Conservation (phyloP, 92 coral and sea anemone genomes). For the Anthopleura xanthogrammica region DNA sequence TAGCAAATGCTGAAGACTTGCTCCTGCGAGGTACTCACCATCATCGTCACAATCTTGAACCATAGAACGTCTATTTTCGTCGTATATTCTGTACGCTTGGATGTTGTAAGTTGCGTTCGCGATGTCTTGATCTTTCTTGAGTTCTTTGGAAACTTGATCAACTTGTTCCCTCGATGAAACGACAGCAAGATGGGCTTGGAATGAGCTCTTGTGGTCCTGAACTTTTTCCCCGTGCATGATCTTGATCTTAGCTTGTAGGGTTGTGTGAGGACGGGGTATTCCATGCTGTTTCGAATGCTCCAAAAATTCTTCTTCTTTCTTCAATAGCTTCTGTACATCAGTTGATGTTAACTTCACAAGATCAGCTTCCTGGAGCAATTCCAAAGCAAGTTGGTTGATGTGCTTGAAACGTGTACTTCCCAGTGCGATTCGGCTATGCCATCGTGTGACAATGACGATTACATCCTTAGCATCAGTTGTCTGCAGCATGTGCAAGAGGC, state of each 20-base stretch:
- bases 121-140: constrained; percentile 70
- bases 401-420: constrained; percentile 88
- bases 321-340: not conserved
- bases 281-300: not conserved
- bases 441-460: constrained; percentile 76
- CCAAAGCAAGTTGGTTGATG: constrained; percentile 80
- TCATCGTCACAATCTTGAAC: constrained; percentile 82
- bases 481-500: constrained; percentile 68
- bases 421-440: constrained; percentile 82
- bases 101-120: constrained; percentile 87
- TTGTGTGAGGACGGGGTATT: not conserved
- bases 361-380: constrained; percentile 26
- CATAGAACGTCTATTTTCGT: constrained; percentile 40
- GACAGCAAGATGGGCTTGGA: constrained; percentile 85
- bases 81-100: constrained; percentile 75
- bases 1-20: constrained; percentile 71
- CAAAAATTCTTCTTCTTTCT: not conserved
- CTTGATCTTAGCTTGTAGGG: not conserved
- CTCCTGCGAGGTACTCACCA: constrained; percentile 82
- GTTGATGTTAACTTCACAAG: not conserved
- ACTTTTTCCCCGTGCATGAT: constrained; percentile 82
- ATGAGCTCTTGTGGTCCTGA: constrained; percentile 85
- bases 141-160: constrained; percentile 57
- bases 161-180: constrained; percentile 58
- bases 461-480: constrained; percentile 55